Evolutionary conservation across 2,797 vertebrate genomes (phyloP).

Genomic region (Microcaecilia unicolor): DNA sequence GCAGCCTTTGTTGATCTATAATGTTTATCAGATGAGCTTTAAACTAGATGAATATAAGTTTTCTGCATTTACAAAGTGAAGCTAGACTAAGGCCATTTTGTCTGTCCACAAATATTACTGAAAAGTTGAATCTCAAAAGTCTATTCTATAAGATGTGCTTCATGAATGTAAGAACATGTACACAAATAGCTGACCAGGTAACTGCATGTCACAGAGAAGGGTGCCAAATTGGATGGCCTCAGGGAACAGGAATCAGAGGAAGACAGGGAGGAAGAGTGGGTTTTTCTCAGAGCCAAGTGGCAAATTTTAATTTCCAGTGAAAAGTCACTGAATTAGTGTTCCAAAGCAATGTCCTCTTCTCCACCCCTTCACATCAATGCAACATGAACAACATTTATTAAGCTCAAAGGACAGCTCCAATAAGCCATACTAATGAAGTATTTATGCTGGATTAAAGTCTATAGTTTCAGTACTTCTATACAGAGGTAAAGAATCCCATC

Average conservation of each 20-base stretch:
- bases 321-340: conserved; percentile 47
- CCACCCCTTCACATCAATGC: conserved; percentile 33
- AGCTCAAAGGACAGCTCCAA: conserved; percentile 35
- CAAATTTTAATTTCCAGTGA: conserved; percentile 40
- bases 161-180: too few relatives aligned
- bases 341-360: conserved; percentile 32
- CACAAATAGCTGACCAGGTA: too few relatives aligned
- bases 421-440: conserved; percentile 28
- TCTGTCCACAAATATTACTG: too few relatives aligned
- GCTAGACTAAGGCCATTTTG: too few relatives aligned
- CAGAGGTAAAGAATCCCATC: conserved; percentile 2
- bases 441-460: conserved; percentile 43
- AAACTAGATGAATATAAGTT: too few relatives aligned
- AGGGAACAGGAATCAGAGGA: conserved; percentile 14
- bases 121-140: too few relatives aligned
- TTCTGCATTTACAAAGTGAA: too few relatives aligned
- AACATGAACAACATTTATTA: too few relatives aligned
- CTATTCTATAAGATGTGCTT: too few relatives aligned
- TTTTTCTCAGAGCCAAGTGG: conserved; percentile 42
- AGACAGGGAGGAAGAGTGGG: conserved; percentile 34
- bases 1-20: too few relatives aligned
- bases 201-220: too few relatives aligned
- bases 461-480: conserved; percentile 30
- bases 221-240: conserved; percentile 8
- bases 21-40: too few relatives aligned